phyloP scores from a whole-genome alignment of 2,113 vertebrate species.

The Laticauda laticaudata region DNA sequence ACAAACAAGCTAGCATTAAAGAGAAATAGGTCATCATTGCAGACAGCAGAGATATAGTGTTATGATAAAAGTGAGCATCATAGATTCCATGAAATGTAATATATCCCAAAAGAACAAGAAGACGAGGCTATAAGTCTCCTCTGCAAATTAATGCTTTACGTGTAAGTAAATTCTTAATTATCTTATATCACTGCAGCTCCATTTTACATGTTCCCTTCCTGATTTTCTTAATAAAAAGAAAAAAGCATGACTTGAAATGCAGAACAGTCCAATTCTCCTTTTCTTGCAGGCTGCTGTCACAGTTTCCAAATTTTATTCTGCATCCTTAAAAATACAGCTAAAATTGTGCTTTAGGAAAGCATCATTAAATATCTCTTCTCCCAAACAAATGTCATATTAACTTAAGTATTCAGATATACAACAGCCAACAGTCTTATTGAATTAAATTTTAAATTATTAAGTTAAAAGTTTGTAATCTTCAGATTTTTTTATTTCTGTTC shows the following conservation, averaged over 20 bases:
- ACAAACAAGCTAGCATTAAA: background rate
- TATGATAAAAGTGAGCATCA: slow-evolving; percentile 45
- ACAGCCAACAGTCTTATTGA: background rate
- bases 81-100: fast-evolving
- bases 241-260: background rate
- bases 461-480: background rate
- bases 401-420: background rate
- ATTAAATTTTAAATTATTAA: background rate
- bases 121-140: background rate
- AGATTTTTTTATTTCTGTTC: background rate
- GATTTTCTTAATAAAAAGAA: background rate
- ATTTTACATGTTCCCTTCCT: fast-evolving
- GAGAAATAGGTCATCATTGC: background rate
- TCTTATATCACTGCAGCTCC: background rate
- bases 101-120: slow-evolving; percentile 23
- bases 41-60: background rate
- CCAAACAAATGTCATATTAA: background rate
- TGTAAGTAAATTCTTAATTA: background rate
- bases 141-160: slow-evolving; percentile 23
- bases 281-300: background rate
- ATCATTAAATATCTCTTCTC: background rate
- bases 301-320: background rate
- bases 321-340: background rate
- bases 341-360: slow-evolving; percentile 1
- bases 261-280: background rate